phyloP scores from a whole-genome alignment of 1,140 invertebrate genomes.

The Trichoplusia ni region DNA sequence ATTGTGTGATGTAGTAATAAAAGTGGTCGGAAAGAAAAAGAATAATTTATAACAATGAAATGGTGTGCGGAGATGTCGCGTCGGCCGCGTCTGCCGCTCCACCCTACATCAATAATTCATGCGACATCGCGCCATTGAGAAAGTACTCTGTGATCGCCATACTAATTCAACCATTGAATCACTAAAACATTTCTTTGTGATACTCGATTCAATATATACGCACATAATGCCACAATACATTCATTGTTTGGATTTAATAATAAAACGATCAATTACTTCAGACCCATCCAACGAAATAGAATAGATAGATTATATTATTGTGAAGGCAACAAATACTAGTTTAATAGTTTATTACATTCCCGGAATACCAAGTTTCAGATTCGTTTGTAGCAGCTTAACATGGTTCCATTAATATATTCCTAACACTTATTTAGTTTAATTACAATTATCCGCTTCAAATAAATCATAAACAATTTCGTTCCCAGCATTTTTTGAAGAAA shows the following conservation, averaged over 20 bases:
- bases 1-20: conserved; percentile 45
- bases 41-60: conserved; percentile 64
- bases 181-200: conserved; percentile 57
- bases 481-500: neutral
- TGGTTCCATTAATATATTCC: no score
- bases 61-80: conserved; percentile 49
- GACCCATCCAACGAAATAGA: conserved; percentile 30
- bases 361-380: no score
- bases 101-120: conserved; percentile 74
- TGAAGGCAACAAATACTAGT: neutral
- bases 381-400: no score
- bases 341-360: conserved; percentile 9
- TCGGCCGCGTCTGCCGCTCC: conserved; percentile 39
- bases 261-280: conserved; percentile 20
- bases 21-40: conserved; percentile 46
- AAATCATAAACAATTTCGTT: conserved; percentile 35
- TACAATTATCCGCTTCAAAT: no score
- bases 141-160: conserved; percentile 76
- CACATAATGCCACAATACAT: conserved; percentile 28
- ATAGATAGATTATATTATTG: no score
- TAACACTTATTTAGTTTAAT: no score
- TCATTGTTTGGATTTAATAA: conserved; percentile 9
- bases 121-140: conserved; percentile 75
- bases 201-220: conserved; percentile 35
- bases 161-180: conserved; percentile 71